Evolutionary conservation across 1,140 invertebrate genomes (phyloP), one percentile per base, ranked within the genome.

Genomic region (Bombus difficillimus): DNA sequence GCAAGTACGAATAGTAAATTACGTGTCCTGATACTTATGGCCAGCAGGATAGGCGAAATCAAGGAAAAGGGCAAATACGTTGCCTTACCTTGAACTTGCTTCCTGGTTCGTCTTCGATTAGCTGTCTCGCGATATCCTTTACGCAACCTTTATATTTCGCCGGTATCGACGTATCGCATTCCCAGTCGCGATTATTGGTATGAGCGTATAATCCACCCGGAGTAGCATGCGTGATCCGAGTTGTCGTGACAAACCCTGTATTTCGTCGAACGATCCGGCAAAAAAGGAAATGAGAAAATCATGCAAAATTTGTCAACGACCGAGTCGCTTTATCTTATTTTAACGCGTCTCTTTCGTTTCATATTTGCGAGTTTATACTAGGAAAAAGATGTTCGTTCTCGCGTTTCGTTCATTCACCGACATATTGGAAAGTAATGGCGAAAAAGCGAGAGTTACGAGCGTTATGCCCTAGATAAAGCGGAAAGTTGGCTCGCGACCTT

Each of bases 201-300:
- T 97, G 96, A n/a, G 98, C 97, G 89, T 97, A 98, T 3, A 96
- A 94, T 12, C 96, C 96, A 0, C 97, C 97, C 0, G 98, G 98
- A 2, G 98, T 98, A 4, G 98, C 98, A 92, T 98, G 97, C 0
- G 97, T 98, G 2, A 98, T 96, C 66, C 97, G 95, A 2, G 97
- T 96, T 0, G 97, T 98, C 4, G 97, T 98, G 9, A 98, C 97
- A 72, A 98, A 95, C 72, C 95, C 95, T 95, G 76, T n/a, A 74
- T 79, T 74, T 86, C 25, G 41, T 15, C 25, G 57, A 64, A 2
- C 5, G n/a, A 64, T 59, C 0, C 57, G 28, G 57, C 25, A n/a
- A 62, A 62, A 62, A 1, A 62, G 28, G 28, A 62, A 13, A 62
- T 1, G 28, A 62, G 12, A 62, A 62, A 28, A 12, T 62, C 28